Evolutionary conservation across 2,888 invertebrate species (phyloP).

Genomic region (Scaptomyza cyrtandrae): DNA sequence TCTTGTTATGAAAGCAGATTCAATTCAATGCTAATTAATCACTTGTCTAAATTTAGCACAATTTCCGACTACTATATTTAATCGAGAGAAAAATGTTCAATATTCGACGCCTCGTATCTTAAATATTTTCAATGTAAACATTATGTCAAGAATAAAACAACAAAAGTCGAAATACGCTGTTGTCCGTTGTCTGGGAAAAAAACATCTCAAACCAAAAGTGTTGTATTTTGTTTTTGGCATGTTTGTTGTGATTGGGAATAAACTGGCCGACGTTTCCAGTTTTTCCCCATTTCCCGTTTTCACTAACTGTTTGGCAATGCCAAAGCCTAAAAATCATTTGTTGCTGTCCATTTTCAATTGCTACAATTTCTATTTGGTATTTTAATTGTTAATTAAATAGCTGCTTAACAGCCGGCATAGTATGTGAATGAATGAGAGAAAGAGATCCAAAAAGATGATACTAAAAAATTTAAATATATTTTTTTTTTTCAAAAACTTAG

Average conservation of each 20-base stretch:
- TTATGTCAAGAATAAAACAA: conserved; percentile 32
- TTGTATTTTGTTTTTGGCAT: conserved; percentile 26
- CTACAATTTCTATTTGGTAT: conserved; percentile 47
- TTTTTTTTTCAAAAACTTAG: not conserved
- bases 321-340: conserved; percentile 38
- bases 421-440: not conserved
- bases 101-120: conserved; percentile 26
- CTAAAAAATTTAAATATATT: not conserved
- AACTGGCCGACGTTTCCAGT: conserved; percentile 58
- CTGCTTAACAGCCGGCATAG: conserved; percentile 37
- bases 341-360: conserved; percentile 40
- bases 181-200: conserved; percentile 9
- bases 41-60: conserved; percentile 52
- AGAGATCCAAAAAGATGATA: not conserved
- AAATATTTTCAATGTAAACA: conserved; percentile 68
- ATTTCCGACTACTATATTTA: conserved; percentile 54
- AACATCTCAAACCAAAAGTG: conserved; percentile 25
- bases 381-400: conserved; percentile 69
- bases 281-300: conserved; percentile 52
- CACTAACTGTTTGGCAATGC: conserved; percentile 44
- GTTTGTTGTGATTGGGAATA: conserved; percentile 52
- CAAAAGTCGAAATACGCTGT: not conserved
- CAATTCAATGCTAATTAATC: conserved; percentile 54
- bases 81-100: conserved; percentile 49
- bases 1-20: not conserved